These are phyloP conservation scores for Pseudotriccus pelzelni DNA, from an alignment of 2,797 vertebrate genomes.

Conservation along the genomic window DNA sequence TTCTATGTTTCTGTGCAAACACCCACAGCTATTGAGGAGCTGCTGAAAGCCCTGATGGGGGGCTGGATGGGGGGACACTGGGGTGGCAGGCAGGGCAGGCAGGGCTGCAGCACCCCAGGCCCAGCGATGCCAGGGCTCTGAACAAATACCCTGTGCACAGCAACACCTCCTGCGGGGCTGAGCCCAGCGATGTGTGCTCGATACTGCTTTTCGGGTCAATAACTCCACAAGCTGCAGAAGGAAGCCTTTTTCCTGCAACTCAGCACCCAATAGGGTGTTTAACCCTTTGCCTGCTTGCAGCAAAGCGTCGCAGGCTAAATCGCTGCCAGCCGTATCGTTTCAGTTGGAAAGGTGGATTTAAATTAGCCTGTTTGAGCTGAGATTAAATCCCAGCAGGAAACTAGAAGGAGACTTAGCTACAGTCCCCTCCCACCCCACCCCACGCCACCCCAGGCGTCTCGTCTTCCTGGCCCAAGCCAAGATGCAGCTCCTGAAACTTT, in stretches of 20 bases:
- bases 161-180: background rate
- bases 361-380: background rate
- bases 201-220: background rate
- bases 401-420: background rate
- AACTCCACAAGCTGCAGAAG: background rate
- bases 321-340: background rate
- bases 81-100: background rate
- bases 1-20: too few species aligned
- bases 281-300: background rate
- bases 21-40: background rate
- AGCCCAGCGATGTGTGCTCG: rapidly evolving
- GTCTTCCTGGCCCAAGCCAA: background rate
- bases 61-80: background rate
- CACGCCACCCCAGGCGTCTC: background rate
- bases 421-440: background rate
- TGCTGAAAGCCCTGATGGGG: background rate
- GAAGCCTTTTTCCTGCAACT: background rate
- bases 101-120: background rate
- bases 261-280: background rate
- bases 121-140: rapidly evolving
- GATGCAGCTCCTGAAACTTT: background rate
- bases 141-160: background rate
- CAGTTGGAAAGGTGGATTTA: background rate
- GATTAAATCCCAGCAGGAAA: background rate
- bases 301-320: background rate